Percentiles rank a stretch among this genome's conserved stretches.
Evolutionary conservation across 2,797 vertebrate genomes (phyloP).

Genomic region (Threskiornis aethiopicus): DNA sequence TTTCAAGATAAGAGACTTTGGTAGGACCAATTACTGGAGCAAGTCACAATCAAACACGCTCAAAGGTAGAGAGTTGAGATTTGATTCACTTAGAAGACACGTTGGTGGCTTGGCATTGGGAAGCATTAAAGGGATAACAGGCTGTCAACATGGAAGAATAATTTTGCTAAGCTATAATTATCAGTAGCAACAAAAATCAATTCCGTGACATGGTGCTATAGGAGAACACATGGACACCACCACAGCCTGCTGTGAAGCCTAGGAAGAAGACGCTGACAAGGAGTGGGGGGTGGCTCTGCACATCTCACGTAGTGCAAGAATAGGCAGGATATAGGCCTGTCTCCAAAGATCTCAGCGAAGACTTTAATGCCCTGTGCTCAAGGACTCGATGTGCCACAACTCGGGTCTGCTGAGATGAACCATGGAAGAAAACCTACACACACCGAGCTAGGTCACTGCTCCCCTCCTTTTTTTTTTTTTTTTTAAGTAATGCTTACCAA

Average conservation of each 20-base stretch:
- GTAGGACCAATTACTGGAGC: not conserved
- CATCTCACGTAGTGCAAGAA: rapidly evolving
- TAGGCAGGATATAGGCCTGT: not conserved
- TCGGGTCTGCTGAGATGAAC: not conserved
- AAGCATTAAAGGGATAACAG: not conserved
- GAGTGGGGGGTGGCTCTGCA: not conserved
- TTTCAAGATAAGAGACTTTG: not conserved
- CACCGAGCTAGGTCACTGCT: not conserved
- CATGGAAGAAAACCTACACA: not conserved
- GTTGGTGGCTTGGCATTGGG: not conserved
- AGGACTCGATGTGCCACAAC: not conserved
- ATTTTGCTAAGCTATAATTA: not conserved
- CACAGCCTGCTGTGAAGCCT: not conserved
- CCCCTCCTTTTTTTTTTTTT: too few species aligned
- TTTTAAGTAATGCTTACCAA: not conserved
- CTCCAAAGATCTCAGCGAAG: not conserved
- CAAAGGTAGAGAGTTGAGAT: not conserved
- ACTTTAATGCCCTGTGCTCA: not conserved
- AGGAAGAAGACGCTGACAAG: not conserved
- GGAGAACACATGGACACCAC: not conserved
- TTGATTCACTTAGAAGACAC: not conserved
- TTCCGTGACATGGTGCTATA: not conserved
- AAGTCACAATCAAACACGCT: not conserved
- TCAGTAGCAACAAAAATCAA: not conserved
- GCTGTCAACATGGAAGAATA: not conserved